phyloP scores from a whole-genome alignment of 2,113 vertebrate genomes.

The Oncorhynchus clarkii region DNA sequence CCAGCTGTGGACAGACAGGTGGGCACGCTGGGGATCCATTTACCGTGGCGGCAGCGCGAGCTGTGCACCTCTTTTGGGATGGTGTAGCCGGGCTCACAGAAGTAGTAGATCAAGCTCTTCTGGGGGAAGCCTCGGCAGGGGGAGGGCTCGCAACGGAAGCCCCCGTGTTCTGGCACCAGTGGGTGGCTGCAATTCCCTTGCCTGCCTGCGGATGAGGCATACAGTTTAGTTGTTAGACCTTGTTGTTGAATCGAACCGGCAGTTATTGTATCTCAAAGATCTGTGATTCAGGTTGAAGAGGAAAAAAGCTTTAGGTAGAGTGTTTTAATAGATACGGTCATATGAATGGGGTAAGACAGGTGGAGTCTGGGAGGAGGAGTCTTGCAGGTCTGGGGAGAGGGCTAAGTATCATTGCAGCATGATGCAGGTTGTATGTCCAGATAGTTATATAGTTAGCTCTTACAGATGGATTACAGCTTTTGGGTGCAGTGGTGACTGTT shows the following conservation, averaged over 20 bases:
- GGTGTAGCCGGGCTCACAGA: slow-evolving; percentile 69
- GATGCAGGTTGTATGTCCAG: no score
- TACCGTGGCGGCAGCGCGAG: slow-evolving; percentile 58
- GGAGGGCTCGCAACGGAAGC: slow-evolving; percentile 70
- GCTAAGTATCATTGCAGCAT: slow-evolving; percentile 8
- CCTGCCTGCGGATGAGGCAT: slow-evolving; percentile 44
- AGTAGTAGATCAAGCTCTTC: slow-evolving; percentile 61
- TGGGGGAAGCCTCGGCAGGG: slow-evolving; percentile 70
- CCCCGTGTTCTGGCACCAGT: slow-evolving; percentile 65
- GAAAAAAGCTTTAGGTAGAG: no score
- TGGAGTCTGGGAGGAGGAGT: no score
- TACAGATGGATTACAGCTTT: not conserved
- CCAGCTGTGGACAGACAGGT: slow-evolving; percentile 57
- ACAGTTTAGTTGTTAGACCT: not conserved
- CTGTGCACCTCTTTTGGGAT: slow-evolving; percentile 12
- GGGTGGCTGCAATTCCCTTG: slow-evolving; percentile 68
- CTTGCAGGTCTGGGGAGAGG: not conserved
- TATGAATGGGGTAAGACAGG: no score
- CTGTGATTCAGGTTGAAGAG: no score
- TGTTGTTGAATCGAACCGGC: no score
- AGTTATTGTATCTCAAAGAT: no score
- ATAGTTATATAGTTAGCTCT: not conserved
- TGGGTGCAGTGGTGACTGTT: no score
- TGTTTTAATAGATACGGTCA: no score
- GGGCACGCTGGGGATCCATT: slow-evolving; percentile 55